Evolutionary conservation across 2,888 invertebrate genomes (phyloP).

Genomic region (Cantharis nigra): DNA sequence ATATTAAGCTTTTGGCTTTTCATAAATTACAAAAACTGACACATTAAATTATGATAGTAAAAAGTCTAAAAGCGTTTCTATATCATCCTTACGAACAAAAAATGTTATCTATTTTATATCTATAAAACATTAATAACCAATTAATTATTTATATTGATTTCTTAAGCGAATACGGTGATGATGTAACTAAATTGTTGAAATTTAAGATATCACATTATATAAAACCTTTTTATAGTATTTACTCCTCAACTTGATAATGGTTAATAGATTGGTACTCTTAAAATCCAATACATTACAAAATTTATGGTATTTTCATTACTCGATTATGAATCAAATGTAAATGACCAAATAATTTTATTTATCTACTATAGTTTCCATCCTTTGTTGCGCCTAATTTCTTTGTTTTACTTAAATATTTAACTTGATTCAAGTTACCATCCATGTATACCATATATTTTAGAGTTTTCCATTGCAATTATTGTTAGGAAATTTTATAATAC

Average conservation of each 20-base stretch:
- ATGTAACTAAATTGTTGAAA: neutral
- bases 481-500: too few relatives aligned
- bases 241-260: neutral
- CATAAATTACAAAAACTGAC: neutral
- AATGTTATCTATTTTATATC: neutral
- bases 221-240: neutral
- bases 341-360: too few relatives aligned
- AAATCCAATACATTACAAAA: neutral
- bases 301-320: too few relatives aligned
- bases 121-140: neutral
- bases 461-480: too few relatives aligned
- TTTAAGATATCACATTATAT: neutral
- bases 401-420: too few relatives aligned
- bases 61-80: neutral
- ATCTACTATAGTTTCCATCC: too few relatives aligned
- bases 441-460: too few relatives aligned
- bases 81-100: neutral
- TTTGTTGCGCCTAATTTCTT: too few relatives aligned
- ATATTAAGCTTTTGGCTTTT: neutral
- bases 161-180: neutral
- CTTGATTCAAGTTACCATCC: too few relatives aligned
- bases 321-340: too few relatives aligned
- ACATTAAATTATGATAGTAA: neutral
- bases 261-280: neutral
- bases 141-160: neutral